These are phyloP conservation scores for Myxocyprinus asiaticus DNA, from an alignment of 2,113 vertebrate genomes.

Conservation along the genomic window DNA sequence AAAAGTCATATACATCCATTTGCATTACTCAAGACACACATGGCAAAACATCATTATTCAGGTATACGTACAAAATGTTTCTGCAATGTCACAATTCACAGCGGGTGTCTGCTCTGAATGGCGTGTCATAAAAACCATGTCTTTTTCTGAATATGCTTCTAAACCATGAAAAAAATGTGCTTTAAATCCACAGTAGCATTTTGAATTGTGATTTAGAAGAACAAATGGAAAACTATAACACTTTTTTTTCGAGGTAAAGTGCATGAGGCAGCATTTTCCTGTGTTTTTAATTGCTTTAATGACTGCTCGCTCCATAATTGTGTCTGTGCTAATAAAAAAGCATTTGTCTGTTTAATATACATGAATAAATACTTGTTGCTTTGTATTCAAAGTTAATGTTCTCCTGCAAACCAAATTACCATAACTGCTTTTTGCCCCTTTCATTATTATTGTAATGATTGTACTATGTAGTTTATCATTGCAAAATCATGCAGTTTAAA, in stretches of 20 bases:
- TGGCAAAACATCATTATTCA: no score
- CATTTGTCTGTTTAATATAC: slow-evolving; percentile 53
- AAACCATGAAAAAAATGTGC: slow-evolving; percentile 7
- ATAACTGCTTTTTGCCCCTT: slow-evolving; percentile 41
- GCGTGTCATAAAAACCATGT: slow-evolving; percentile 9
- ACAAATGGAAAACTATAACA: slow-evolving; percentile 34
- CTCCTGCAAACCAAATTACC: slow-evolving; percentile 45
- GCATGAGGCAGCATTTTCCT: slow-evolving; percentile 11
- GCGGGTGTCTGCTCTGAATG: neutral
- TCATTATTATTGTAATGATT: slow-evolving; percentile 26
- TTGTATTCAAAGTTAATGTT: slow-evolving; percentile 38
- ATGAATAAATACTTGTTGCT: slow-evolving; percentile 44
- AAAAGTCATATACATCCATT: no score
- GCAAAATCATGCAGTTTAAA: slow-evolving; percentile 19
- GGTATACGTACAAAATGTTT: neutral
- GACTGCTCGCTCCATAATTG: slow-evolving; percentile 38
- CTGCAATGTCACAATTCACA: neutral
- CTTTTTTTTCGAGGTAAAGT: slow-evolving; percentile 6
- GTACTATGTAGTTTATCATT: slow-evolving; percentile 33
- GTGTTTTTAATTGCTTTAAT: slow-evolving; percentile 32
- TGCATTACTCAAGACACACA: no score
- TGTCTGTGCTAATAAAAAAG: slow-evolving; percentile 37
- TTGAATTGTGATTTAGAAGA: neutral
- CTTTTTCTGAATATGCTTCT: slow-evolving; percentile 5
- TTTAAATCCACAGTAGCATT: slow-evolving; percentile 17